These are phyloP conservation scores for Pomacea canaliculata DNA, from an alignment of 2,888 invertebrate genomes.

Conservation along the genomic window DNA sequence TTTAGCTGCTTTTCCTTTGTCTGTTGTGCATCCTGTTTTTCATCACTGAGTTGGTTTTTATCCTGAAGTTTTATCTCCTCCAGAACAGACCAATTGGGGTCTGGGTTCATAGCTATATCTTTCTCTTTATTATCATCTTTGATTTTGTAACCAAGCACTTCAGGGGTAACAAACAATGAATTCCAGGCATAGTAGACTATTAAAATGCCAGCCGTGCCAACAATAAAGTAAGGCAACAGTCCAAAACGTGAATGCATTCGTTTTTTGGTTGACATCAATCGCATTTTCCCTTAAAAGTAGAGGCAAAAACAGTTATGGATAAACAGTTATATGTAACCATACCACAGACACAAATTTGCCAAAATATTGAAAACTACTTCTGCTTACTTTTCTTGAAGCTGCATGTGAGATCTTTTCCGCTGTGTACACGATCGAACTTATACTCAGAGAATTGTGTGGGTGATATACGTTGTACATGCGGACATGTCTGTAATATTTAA, in stretches of 20 bases:
- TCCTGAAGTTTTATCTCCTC: background rate
- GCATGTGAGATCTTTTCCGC: too few relatives aligned
- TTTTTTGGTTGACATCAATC: conserved; percentile 3
- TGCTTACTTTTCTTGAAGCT: too few relatives aligned
- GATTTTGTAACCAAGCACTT: background rate
- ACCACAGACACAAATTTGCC: too few relatives aligned
- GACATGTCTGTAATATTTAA: too few relatives aligned
- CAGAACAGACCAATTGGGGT: background rate
- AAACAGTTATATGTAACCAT: too few relatives aligned
- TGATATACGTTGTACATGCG: too few relatives aligned
- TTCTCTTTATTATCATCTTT: background rate
- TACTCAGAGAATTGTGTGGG: too few relatives aligned
- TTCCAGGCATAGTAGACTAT: conserved; percentile 15
- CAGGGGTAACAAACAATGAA: background rate
- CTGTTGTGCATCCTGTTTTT: conserved; percentile 8
- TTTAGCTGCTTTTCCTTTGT: background rate
- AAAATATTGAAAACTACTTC: too few relatives aligned
- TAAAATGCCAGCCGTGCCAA: conserved; percentile 5
- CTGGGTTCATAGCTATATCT: background rate
- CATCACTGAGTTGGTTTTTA: conserved; percentile 4
- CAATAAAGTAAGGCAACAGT: background rate
- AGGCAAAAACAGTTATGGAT: background rate
- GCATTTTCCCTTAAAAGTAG: conserved; percentile 11
- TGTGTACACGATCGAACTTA: too few relatives aligned
- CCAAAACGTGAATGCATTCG: conserved; percentile 15